Evolutionary conservation across 1,140 invertebrate species (phyloP).

Genomic region (Paramacrobiotus metropolitanus): DNA sequence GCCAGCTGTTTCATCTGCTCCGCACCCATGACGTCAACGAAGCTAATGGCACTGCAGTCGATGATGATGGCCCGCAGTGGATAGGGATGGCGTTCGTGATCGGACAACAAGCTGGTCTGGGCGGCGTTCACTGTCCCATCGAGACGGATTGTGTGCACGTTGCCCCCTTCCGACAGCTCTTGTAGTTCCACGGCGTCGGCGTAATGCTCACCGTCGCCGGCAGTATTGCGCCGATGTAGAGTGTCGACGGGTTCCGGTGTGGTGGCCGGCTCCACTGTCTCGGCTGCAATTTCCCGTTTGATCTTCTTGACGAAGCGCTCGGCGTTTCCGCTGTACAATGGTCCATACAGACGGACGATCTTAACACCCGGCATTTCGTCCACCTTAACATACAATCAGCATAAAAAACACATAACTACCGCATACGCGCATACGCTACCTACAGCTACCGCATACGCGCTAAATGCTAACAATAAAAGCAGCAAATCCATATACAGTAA

Average conservation of each 20-base stretch:
- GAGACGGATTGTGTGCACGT: too few relatives aligned
- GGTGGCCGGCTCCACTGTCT: neutral
- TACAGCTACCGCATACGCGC: neutral
- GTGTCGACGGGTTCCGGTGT: neutral
- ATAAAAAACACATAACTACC: neutral
- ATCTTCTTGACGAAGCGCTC: conserved; percentile 21
- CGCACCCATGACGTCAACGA: neutral
- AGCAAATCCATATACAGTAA: neutral
- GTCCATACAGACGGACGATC: conserved; percentile 25
- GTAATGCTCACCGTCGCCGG: neutral
- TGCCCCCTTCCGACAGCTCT: neutral
- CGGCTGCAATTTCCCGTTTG: neutral
- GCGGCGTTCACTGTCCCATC: neutral
- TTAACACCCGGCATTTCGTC: conserved; percentile 22
- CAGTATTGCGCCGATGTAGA: neutral
- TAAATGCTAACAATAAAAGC: neutral
- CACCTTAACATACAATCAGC: conserved; percentile 8
- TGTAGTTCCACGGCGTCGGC: neutral
- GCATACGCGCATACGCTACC: neutral
- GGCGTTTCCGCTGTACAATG: conserved; percentile 27
- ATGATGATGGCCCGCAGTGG: neutral
- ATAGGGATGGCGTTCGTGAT: neutral
- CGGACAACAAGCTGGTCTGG: neutral
- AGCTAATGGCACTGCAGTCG: neutral
- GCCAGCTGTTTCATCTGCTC: neutral